Evolutionary conservation across 2,888 invertebrate genomes (phyloP).

Genomic region (Caenorhabditis sp.): DNA sequence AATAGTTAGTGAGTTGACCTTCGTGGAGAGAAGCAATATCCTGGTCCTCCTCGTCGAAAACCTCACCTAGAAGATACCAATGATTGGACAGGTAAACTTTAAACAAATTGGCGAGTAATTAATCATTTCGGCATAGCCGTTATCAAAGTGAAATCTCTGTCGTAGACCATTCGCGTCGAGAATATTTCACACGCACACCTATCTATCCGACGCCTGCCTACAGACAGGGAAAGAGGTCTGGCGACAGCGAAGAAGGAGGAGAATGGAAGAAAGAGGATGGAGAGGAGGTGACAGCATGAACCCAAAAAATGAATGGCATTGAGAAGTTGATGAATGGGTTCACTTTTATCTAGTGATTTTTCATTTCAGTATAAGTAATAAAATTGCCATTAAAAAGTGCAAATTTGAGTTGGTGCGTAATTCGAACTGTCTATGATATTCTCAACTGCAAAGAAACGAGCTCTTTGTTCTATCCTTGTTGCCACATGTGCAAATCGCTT

Average conservation of each 20-base stretch:
- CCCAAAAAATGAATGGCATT: constrained; percentile 57
- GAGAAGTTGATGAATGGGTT: constrained; percentile 52
- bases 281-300: constrained; percentile 35
- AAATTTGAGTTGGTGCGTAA: no score
- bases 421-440: no score
- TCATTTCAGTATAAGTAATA: constrained; percentile 11
- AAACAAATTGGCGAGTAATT: constrained; percentile 4
- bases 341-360: constrained; percentile 6
- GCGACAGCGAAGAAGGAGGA: no score
- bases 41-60: constrained; percentile 60
- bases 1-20: constrained; percentile 59
- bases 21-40: constrained; percentile 59
- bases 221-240: background rate
- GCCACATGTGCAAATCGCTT: background rate
- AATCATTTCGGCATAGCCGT: constrained; percentile 19
- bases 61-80: constrained; percentile 22
- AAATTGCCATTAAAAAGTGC: no score
- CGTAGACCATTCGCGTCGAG: background rate
- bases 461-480: no score
- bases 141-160: constrained; percentile 53
- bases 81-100: background rate
- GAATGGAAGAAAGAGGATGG: background rate
- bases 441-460: no score
- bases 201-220: constrained; percentile 21
- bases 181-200: constrained; percentile 29